These are phyloP conservation scores for Torymus auratus DNA, from an alignment of 2,888 invertebrate genomes.

Conservation along the genomic window DNA sequence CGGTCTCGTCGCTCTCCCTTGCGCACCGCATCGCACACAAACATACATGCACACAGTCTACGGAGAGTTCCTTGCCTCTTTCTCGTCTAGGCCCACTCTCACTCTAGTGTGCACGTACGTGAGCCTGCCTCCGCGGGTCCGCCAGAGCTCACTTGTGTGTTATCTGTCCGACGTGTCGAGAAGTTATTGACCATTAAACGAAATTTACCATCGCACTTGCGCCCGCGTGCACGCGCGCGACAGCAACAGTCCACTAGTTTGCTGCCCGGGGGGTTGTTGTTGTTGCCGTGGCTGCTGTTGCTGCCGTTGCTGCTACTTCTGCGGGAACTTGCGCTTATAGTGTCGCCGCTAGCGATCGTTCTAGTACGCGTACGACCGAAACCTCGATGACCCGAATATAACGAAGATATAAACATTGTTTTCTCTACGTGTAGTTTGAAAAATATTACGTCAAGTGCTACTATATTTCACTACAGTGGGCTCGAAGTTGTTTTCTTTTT, in stretches of 20 bases:
- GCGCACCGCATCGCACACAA: constrained; percentile 3
- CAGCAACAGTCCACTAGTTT: constrained; percentile 11
- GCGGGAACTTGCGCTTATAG: not conserved
- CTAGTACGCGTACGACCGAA: not conserved
- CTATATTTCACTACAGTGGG: no score
- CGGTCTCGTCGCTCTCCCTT: not conserved
- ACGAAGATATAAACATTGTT: not conserved
- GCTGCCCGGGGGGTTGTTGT: constrained; percentile 10
- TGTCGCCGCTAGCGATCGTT: not conserved
- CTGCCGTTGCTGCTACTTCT: not conserved
- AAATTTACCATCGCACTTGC: constrained; percentile 58
- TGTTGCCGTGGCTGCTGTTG: not conserved
- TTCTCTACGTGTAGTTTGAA: no score
- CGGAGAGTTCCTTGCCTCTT: constrained; percentile 1
- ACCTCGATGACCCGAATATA: not conserved
- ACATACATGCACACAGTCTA: no score
- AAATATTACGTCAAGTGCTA: no score
- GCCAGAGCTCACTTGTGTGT: constrained; percentile 17
- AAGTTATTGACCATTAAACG: constrained; percentile 61
- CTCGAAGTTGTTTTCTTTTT: no score
- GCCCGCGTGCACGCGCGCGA: constrained; percentile 4
- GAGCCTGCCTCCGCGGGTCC: constrained; percentile 16
- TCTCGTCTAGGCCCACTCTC: not conserved
- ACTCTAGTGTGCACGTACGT: not conserved
- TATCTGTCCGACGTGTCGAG: constrained; percentile 46